Base-by-base conservation (phyloP, 2,113 vertebrate genomes). In the Galeopterus variegatus region DNA sequence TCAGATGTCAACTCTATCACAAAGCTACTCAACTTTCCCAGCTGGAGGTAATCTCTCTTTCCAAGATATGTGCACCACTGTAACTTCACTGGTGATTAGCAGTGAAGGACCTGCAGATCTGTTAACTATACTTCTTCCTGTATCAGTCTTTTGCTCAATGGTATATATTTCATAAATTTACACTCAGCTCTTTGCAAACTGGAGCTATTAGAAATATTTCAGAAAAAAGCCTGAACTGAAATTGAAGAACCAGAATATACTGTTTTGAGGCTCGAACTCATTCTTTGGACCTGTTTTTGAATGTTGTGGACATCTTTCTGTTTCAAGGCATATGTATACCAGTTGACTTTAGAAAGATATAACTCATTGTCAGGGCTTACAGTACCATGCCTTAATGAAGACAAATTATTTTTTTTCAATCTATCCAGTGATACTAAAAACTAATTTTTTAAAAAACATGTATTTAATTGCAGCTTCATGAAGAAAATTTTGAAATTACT, bases 401-500 rank as follows among this genome's bases (percentile, higher is more conserved):
- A 70, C 9, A 86, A 33, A 58, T 4, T 88, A 73, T 31, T 8
- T 10, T n/a, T 62, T 75, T 62, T 65, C 13, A 11, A 0, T 67
- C 10, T 6, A 9, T 62, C 28, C 26, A 64, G 11, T 73, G 84
- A 50, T 8, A 41, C 8, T 31, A 14, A 73, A 82, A 69, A 67
- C 1, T 77, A 79, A 73, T 58, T 58, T 31, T 67, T 2, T 2
- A 17, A 41, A 75, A 41, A 77, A 54, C 8, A 10, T 58, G 3
- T 50, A 4, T 83, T 97, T 81, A 60, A 95, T 98, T 97, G 21
- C 93, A 99, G 99, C 98, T 99, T 80, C 99, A 99, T 87, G 99
- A 99, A 41, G 98, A 99, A 98, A 99, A 99, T 96, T 99, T 99
- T 98, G 99, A 99, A 97, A 99, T 99, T 97, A 99, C 99, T 36